Evolutionary conservation across 2,888 invertebrate genomes (phyloP).

Genomic region (Choreutis nemorana): DNA sequence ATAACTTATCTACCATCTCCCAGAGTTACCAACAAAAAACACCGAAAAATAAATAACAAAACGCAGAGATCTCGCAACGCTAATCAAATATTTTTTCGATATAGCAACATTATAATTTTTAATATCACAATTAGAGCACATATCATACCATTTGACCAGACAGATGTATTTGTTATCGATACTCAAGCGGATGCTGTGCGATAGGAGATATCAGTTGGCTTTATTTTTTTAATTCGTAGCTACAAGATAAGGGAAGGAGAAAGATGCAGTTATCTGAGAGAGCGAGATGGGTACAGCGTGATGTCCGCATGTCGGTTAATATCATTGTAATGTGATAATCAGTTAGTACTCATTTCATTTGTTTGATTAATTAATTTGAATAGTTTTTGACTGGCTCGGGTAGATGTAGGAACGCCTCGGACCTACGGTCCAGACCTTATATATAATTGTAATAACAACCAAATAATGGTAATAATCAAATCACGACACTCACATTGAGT

Average conservation of each 20-base stretch:
- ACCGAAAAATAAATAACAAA: too few species aligned
- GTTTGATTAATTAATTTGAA: slow-evolving; percentile 1
- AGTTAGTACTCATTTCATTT: slow-evolving; percentile 14
- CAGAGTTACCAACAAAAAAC: too few species aligned
- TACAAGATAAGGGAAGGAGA: slow-evolving; percentile 27
- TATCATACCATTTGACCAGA: slow-evolving; percentile 28
- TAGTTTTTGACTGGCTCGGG: neutral
- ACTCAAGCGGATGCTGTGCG: slow-evolving; percentile 11
- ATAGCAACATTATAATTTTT: too few species aligned
- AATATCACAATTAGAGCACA: slow-evolving; percentile 1
- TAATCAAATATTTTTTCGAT: too few species aligned
- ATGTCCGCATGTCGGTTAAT: slow-evolving; percentile 36
- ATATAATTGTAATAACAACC: too few species aligned
- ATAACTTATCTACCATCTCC: too few species aligned
- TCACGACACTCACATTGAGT: too few species aligned
- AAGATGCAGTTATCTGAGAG: slow-evolving; percentile 14
- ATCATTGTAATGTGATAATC: slow-evolving; percentile 22
- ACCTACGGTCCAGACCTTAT: too few species aligned
- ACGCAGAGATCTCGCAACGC: too few species aligned
- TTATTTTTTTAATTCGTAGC: slow-evolving; percentile 46
- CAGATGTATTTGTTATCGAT: slow-evolving; percentile 39
- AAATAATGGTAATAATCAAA: too few species aligned
- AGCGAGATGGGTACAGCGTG: slow-evolving; percentile 35
- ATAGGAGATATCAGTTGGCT: slow-evolving; percentile 23
- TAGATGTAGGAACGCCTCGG: too few species aligned